phyloP scores from a whole-genome alignment of 1,140 invertebrate species.

The Bombus superbus region DNA sequence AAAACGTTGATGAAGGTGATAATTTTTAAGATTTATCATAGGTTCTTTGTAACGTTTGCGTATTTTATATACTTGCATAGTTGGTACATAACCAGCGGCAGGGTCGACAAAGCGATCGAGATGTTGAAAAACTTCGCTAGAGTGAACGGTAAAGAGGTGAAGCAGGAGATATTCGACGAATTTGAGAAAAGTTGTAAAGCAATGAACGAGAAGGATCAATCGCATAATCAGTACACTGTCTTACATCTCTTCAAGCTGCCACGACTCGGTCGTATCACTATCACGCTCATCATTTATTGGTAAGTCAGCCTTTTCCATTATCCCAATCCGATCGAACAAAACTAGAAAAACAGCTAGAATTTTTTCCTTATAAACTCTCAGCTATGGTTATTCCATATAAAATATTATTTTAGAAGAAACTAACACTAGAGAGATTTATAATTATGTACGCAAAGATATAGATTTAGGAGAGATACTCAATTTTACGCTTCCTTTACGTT shows the following conservation, averaged over 20 bases:
- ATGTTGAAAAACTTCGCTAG: constrained; percentile 92
- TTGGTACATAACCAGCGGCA: constrained; percentile 92
- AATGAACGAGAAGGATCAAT: constrained; percentile 86
- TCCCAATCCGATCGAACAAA: neutral
- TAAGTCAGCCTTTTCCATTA: constrained; percentile 62
- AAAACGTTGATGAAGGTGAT: neutral
- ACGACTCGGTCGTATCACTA: constrained; percentile 87
- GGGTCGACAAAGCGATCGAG: constrained; percentile 89
- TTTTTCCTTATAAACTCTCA: neutral
- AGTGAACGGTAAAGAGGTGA: constrained; percentile 89
- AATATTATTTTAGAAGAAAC: neutral
- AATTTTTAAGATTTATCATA: neutral
- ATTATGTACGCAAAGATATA: no score
- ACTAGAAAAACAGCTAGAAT: neutral
- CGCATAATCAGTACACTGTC: constrained; percentile 88
- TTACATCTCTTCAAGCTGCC: constrained; percentile 90
- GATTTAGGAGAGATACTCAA: no score
- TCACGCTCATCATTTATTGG: constrained; percentile 91
- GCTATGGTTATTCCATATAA: neutral
- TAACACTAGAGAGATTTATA: no score
- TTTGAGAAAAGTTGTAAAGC: constrained; percentile 87
- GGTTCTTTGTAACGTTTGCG: neutral
- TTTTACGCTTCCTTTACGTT: no score
- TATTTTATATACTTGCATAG: constrained; percentile 51
- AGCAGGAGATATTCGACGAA: constrained; percentile 88